A percentile compares a stretch with the other conserved stretches of the same genome.
Evolutionary conservation across 2,888 invertebrate genomes (phyloP).

Genomic region (Polietes domitor): DNA sequence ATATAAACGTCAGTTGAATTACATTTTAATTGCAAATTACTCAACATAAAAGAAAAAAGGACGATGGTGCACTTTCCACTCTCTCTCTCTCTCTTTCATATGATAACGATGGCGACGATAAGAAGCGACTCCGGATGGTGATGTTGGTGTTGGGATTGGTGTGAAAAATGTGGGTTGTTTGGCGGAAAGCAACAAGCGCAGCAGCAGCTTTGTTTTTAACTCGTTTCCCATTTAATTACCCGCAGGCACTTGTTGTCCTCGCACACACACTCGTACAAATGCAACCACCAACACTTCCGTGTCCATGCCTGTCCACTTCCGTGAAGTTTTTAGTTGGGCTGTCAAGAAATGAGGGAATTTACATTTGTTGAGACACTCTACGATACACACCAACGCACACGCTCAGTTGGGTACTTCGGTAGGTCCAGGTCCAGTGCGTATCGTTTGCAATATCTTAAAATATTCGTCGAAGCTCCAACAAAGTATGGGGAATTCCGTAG

Average conservation of each 20-base stretch:
- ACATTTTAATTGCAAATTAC: conserved; percentile 66
- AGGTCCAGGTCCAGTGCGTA: no score
- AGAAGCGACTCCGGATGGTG: neutral
- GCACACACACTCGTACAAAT: neutral
- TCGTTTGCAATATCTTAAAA: no score
- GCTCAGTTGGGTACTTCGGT: no score
- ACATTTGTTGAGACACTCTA: neutral
- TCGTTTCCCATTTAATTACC: conserved; percentile 66
- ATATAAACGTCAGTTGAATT: conserved; percentile 66
- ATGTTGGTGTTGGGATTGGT: neutral
- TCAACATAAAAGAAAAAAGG: conserved; percentile 56
- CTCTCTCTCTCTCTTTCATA: no score
- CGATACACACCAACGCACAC: no score
- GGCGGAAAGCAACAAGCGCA: conserved; percentile 59
- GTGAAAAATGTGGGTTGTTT: neutral
- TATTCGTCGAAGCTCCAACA: no score
- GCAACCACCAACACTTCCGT: neutral
- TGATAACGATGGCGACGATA: conserved; percentile 35
- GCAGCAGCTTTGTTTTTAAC: conserved; percentile 42
- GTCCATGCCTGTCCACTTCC: neutral
- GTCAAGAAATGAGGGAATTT: neutral
- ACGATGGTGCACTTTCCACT: neutral
- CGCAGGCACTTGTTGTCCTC: conserved; percentile 54
- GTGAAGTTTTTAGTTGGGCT: neutral
- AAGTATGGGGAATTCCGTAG: no score